phyloP scores from a whole-genome alignment of 2,888 invertebrate genomes.

The Azorinus chamasolen region DNA sequence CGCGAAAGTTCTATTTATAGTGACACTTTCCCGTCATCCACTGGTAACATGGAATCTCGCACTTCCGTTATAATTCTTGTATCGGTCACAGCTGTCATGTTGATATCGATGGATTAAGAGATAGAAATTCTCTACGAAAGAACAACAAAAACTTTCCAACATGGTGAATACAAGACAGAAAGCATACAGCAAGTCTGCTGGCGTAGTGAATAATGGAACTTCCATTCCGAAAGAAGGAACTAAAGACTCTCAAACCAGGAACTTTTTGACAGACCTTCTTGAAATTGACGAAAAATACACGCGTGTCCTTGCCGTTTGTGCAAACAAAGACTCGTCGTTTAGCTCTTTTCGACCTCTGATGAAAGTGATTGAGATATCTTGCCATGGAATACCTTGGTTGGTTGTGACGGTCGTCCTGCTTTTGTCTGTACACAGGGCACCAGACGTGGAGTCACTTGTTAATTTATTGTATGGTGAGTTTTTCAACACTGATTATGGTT shows the following conservation, averaged over 20 bases:
- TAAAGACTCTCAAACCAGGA: neutral
- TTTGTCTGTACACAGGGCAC: conserved; percentile 91
- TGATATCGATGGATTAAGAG: neutral
- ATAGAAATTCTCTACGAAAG: no score
- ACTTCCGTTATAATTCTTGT: conserved; percentile 62
- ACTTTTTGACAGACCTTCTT: conserved; percentile 39
- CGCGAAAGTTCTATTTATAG: conserved; percentile 21
- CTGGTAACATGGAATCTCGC: conserved; percentile 10
- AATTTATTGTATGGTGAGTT: conserved; percentile 93
- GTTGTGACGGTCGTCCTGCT: conserved; percentile 92
- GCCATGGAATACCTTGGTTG: conserved; percentile 96
- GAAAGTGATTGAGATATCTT: conserved; percentile 90
- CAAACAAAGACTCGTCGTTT: conserved; percentile 69
- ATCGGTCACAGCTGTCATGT: conserved; percentile 1
- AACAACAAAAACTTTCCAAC: no score
- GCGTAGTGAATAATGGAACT: neutral
- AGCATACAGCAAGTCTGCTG: neutral
- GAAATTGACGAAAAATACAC: conserved; percentile 68
- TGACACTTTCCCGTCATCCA: conserved; percentile 36
- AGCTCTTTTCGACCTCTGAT: conserved; percentile 86
- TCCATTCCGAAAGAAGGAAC: neutral
- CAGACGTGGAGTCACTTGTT: conserved; percentile 93
- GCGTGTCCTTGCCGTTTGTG: conserved; percentile 74
- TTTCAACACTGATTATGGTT: no score
- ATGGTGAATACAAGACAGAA: neutral